Conservation (phyloP, 2,888 invertebrate species). For the Bellardia pandia region DNA sequence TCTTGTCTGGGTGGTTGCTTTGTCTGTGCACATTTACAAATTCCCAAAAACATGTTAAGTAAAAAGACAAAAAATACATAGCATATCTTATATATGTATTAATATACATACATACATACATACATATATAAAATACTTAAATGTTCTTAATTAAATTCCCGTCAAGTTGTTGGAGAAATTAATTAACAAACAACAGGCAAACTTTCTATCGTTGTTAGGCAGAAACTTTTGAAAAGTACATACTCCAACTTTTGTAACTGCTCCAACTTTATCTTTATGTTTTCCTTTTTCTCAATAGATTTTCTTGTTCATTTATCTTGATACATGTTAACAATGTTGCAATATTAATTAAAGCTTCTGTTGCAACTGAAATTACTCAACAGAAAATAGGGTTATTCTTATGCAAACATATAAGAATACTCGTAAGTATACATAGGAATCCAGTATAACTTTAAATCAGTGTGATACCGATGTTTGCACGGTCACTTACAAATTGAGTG, state of each 20-base stretch:
- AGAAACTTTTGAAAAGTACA: not conserved
- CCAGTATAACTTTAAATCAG: not conserved
- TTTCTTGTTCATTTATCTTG: not conserved
- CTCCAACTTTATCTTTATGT: too few relatives aligned
- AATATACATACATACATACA: too few relatives aligned
- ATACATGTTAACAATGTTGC: too few relatives aligned
- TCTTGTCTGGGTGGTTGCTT: conserved; percentile 25
- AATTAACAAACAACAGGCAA: conserved; percentile 22
- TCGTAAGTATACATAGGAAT: not conserved
- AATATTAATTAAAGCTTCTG: not conserved
- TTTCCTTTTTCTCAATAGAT: not conserved
- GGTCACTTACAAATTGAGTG: too few relatives aligned
- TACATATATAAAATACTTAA: not conserved
- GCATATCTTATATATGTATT: not conserved
- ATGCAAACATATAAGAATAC: not conserved
- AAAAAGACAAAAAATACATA: not conserved
- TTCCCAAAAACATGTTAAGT: not conserved
- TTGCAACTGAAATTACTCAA: not conserved
- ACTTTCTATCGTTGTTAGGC: not conserved
- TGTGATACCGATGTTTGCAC: too few relatives aligned
- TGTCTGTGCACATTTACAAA: not conserved
- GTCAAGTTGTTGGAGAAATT: conserved; percentile 14
- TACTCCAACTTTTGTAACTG: not conserved
- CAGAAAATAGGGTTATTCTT: conserved; percentile 24
- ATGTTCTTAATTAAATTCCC: conserved; percentile 12